A percentile compares a stretch with the other conserved stretches of the same genome.
phyloP scores from a whole-genome alignment of 2,113 vertebrate species.

The Upupa epops region DNA sequence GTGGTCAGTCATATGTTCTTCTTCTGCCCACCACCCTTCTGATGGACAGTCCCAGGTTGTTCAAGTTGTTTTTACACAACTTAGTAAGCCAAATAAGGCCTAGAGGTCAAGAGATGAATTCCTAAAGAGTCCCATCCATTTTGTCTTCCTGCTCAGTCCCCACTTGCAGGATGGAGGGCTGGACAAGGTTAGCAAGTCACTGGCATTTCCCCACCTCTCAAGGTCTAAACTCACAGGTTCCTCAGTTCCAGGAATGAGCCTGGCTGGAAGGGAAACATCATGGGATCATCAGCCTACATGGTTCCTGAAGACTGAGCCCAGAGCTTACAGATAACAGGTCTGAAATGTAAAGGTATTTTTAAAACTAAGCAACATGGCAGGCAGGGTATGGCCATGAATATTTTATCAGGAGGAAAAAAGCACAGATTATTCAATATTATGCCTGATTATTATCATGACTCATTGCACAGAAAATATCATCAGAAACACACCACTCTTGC shows the following conservation, averaged over 20 bases:
- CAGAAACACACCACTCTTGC: background rate
- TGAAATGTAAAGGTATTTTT: background rate
- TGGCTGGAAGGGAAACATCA: background rate
- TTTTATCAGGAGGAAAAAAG: background rate
- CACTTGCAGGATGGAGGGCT: background rate
- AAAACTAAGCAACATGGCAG: background rate
- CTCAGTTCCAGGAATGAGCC: background rate
- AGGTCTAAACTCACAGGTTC: background rate
- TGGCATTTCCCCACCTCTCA: background rate
- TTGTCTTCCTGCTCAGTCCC: accelerated
- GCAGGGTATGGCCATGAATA: background rate
- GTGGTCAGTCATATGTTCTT: background rate
- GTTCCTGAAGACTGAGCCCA: background rate
- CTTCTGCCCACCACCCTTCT: background rate
- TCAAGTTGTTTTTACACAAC: background rate
- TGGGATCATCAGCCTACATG: background rate
- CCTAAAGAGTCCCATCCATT: background rate
- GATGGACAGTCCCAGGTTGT: background rate
- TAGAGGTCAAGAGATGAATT: background rate
- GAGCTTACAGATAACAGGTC: background rate
- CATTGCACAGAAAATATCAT: background rate
- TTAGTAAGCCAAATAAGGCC: background rate
- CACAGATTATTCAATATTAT: background rate
- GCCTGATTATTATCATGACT: background rate
- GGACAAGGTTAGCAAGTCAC: background rate